Evolutionary conservation across 2,113 vertebrate species (phyloP), one percentile per base, ranked within the genome.

Genomic region (Microcebus jonahi): DNA sequence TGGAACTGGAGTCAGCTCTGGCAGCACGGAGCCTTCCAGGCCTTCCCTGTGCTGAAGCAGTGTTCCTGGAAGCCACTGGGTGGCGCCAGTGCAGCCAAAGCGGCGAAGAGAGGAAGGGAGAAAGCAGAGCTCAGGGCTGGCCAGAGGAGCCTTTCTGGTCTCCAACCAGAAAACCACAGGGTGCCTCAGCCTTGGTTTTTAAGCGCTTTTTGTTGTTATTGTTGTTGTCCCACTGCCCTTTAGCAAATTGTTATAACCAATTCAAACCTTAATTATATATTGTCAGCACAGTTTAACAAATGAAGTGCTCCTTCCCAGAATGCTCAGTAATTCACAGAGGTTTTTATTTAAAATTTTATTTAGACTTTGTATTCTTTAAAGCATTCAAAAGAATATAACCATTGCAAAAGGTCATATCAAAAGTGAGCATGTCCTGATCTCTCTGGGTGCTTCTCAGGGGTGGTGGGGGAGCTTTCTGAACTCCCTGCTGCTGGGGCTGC

Each of bases 161-260:
- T 90, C 75, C 27, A 9, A 61, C 63, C 70, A 85, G 89, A 85
- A 61, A 76, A 67, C 48, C 23, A 20, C 63, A 91, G 42, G 14
- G 57, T 86, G 70, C 80, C 61, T 96, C 39, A 39, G 88, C 82
- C 71, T 59, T 59, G 68, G 94, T 84, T 42, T 86, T 48, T 42
- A 79, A 67, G 48, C 55, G 7, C 50, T 85, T 88, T 25, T 85
- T 27, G 17, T 55, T 55, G 53, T 55, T 17, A 17, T 29, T 57
- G 84, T 6, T 75, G 39, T 71, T 71, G 27, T 76, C 27, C 5
- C 53, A 17, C 53, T 55, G 59, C 59, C 25, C 59, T 61, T 73
- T 79, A 59, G 71, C 59, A 36, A 25, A 57, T 17, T 59, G 42
- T 71, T 75, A 55, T 39, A 34, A 17, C 20, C 70, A 70, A 50